Conservation (phyloP, 2,797 vertebrate species). For the Hybognathus amarus region DNA sequence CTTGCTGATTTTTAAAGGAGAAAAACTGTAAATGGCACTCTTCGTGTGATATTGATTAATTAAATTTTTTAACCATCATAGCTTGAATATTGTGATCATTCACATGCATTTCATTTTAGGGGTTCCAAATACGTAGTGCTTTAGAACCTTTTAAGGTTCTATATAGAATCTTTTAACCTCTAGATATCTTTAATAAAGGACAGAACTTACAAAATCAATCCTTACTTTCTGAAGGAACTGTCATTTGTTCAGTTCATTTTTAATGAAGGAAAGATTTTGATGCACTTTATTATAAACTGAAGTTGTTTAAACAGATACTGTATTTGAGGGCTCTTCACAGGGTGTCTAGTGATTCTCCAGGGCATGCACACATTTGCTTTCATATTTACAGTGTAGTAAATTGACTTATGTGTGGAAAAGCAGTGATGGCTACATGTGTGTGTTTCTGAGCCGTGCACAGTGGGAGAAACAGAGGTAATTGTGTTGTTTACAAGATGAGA, state of each 20-base stretch:
- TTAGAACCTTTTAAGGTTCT: no score
- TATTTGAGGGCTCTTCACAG: background rate
- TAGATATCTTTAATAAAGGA: background rate
- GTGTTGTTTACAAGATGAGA: conserved; percentile 7
- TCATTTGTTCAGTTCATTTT: background rate
- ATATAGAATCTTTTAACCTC: no score
- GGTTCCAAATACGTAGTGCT: no score
- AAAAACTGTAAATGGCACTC: no score
- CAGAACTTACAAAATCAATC: background rate
- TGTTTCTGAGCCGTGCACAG: background rate
- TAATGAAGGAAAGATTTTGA: background rate
- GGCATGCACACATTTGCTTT: background rate
- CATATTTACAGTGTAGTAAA: background rate
- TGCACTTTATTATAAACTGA: no score
- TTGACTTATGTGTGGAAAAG: background rate
- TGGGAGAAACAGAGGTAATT: background rate
- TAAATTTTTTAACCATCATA: no score
- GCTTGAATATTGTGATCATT: no score
- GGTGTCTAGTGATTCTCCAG: background rate
- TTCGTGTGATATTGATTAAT: no score
- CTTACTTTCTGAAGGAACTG: background rate
- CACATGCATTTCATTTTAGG: no score
- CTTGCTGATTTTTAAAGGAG: no score
- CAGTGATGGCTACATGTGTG: background rate
- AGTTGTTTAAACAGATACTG: background rate